phyloP scores from a whole-genome alignment of 35 echinoderm and acorn worm genomes.

The Diadema setosum region DNA sequence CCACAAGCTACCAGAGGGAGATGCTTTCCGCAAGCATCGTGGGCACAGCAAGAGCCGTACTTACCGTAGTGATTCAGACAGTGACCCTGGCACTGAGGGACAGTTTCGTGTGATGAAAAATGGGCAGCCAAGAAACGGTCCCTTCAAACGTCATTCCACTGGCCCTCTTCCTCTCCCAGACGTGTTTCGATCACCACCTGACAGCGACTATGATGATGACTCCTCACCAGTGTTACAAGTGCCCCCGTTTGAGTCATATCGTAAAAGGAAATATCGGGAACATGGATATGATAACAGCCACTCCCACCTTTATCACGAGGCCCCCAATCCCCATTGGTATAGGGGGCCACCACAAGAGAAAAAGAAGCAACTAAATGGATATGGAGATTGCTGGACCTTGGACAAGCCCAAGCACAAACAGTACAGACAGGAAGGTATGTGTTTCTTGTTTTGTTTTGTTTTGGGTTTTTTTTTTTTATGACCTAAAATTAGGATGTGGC shows the following conservation, averaged over 20 bases:
- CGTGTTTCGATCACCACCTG: background rate
- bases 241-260: background rate
- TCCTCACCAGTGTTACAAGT: background rate
- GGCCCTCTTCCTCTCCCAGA: background rate
- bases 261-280: background rate
- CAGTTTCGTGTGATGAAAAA: background rate
- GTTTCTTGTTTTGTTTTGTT: background rate
- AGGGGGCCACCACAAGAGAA: background rate
- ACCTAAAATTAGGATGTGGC: background rate
- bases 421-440: background rate
- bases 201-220: background rate
- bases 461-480: background rate
- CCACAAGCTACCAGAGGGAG: background rate
- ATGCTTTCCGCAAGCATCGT: background rate
- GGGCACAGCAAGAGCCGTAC: background rate
- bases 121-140: background rate
- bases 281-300: background rate
- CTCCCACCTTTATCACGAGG: background rate
- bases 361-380: slow-evolving; percentile 4
- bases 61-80: background rate
- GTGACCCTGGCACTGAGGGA: background rate
- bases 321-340: background rate
- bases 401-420: background rate
- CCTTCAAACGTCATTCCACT: background rate
- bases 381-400: background rate